phyloP scores from a whole-genome alignment of 1,140 invertebrate species.

The Drosophila miranda region DNA sequence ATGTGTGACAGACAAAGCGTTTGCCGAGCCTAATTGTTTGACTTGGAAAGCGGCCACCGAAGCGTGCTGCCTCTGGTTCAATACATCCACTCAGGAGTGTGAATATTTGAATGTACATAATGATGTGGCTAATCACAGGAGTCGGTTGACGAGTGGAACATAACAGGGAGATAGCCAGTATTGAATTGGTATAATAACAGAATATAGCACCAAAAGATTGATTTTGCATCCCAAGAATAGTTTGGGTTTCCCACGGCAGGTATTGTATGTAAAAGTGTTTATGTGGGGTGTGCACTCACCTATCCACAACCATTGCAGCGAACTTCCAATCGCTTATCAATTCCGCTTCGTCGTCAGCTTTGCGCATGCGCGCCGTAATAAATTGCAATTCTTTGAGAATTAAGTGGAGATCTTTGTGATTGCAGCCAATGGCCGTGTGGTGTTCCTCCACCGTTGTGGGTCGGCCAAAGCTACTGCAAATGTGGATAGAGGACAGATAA shows the following conservation, averaged over 20 bases:
- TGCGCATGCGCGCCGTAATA: constrained; percentile 95
- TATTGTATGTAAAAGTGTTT: constrained; percentile 3
- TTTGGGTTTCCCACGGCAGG: too few relatives aligned
- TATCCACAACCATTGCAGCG: constrained; percentile 99
- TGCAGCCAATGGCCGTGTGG: constrained; percentile 83
- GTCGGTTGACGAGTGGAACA: too few relatives aligned
- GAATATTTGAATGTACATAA: constrained; percentile 18
- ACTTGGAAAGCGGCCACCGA: constrained; percentile 34
- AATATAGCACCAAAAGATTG: too few relatives aligned
- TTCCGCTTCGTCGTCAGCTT: constrained; percentile 94
- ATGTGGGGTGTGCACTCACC: constrained; percentile 81
- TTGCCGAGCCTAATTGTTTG: constrained; percentile 68
- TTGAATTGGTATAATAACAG: neutral
- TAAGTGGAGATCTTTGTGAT: constrained; percentile 89
- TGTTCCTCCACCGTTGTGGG: constrained; percentile 86
- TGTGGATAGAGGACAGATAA: neutral
- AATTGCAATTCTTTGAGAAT: constrained; percentile 97
- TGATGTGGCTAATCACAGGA: neutral
- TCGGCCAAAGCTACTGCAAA: constrained; percentile 84
- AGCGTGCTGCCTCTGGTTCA: constrained; percentile 32
- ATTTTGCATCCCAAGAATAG: too few relatives aligned
- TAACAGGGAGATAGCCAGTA: too few relatives aligned
- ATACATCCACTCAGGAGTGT: constrained; percentile 31
- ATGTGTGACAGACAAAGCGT: constrained; percentile 44
- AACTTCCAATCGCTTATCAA: constrained; percentile 99